A percentile compares a stretch with the other conserved stretches of the same genome.
phyloP scores from a whole-genome alignment of 2,797 vertebrate genomes.

The Sebastes hopkinsi region DNA sequence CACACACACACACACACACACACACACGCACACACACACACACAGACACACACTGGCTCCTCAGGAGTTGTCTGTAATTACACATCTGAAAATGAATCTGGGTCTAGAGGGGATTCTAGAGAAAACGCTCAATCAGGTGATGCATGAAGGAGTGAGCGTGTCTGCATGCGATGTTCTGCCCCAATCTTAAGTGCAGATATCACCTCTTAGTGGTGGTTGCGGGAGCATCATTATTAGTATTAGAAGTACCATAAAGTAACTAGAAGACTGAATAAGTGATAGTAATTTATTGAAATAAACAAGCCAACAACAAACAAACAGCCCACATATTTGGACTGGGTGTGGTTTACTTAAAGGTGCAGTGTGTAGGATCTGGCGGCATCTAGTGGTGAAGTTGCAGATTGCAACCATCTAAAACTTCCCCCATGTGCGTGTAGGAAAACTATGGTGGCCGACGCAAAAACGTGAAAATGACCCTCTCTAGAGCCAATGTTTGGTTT shows the following conservation, averaged over 20 bases:
- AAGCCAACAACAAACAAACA: not conserved
- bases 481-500: not conserved
- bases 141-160: conserved; percentile 5
- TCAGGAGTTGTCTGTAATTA: conserved; percentile 66
- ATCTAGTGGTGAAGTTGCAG: not conserved
- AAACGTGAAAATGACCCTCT: not conserved
- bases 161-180: conserved; percentile 19
- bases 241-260: not conserved
- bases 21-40: not conserved
- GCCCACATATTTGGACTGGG: not conserved
- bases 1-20: not conserved
- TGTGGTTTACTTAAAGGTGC: not conserved
- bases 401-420: not conserved
- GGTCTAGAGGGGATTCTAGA: conserved; percentile 51
- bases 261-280: not conserved
- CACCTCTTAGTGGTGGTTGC: not conserved
- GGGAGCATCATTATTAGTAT: not conserved
- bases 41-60: not conserved
- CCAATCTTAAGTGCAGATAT: not conserved
- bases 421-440: not conserved
- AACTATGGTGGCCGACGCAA: not conserved
- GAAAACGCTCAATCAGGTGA: conserved; percentile 51
- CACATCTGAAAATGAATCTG: conserved; percentile 63
- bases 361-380: not conserved
- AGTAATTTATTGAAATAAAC: not conserved